Percentiles rank a stretch among this genome's conserved stretches.
Evolutionary conservation across 2,797 vertebrate species (phyloP).

Genomic region (Platyrinchus mystaceus): DNA sequence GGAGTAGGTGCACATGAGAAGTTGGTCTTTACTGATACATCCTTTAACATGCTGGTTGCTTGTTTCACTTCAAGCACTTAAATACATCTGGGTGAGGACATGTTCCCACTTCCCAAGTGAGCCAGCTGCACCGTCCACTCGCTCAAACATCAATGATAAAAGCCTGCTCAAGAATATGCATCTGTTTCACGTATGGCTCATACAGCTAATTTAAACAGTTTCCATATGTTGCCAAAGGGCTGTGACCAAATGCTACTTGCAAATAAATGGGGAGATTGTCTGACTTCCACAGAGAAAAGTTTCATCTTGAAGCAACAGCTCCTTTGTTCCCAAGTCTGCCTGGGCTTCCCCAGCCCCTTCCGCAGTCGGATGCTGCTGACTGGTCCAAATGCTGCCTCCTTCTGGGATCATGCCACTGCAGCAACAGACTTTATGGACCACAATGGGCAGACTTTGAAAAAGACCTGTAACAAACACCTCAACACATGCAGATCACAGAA

Average conservation of each 20-base stretch:
- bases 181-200: conserved; percentile 51
- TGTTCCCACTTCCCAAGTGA: not conserved
- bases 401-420: not conserved
- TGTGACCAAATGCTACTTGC: conserved; percentile 49
- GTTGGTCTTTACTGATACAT: not conserved
- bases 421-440: not conserved
- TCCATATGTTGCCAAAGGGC: conserved; percentile 58
- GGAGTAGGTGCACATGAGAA: not conserved
- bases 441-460: not conserved
- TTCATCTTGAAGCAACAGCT: not conserved
- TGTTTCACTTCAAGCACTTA: conserved; percentile 1
- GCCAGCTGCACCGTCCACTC: conserved; percentile 55
- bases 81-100: conserved; percentile 6
- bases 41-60: not conserved
- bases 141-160: not conserved
- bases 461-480: not conserved
- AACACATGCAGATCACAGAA: rapidly evolving
- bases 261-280: conserved; percentile 55
- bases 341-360: not conserved
- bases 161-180: conserved; percentile 35
- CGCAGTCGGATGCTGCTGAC: not conserved
- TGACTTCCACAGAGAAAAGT: not conserved
- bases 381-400: not conserved
- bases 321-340: conserved; percentile 25
- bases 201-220: conserved; percentile 24